phyloP scores from a whole-genome alignment of 2,797 vertebrate species.

The Melanotaenia maccullochi region DNA sequence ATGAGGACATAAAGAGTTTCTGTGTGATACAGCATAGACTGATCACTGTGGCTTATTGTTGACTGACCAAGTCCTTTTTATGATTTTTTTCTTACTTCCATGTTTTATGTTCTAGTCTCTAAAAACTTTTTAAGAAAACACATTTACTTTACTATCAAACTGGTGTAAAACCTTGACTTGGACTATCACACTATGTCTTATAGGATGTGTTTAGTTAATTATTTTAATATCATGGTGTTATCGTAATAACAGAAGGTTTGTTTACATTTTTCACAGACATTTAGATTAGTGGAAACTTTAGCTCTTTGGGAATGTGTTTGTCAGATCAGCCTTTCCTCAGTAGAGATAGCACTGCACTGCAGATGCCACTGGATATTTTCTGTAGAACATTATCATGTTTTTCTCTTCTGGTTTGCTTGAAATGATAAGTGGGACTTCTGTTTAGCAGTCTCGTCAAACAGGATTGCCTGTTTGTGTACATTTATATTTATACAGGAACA shows the following conservation, averaged over 20 bases:
- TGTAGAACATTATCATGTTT: background rate
- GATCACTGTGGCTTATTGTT: background rate
- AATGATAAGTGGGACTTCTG: slow-evolving; percentile 1
- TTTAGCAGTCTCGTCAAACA: slow-evolving; percentile 5
- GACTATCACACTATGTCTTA: background rate
- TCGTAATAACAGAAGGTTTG: background rate
- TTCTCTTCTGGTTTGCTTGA: slow-evolving; percentile 14
- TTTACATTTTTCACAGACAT: background rate
- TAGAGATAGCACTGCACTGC: slow-evolving; percentile 34
- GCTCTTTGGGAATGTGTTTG: slow-evolving; percentile 45
- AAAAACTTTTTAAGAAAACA: background rate
- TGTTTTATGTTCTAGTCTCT: background rate
- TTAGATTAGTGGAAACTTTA: background rate
- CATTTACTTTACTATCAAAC: background rate
- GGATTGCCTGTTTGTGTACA: slow-evolving; percentile 3
- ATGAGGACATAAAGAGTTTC: too few relatives aligned
- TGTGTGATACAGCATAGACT: too few relatives aligned
- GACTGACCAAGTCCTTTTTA: background rate
- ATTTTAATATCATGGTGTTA: background rate
- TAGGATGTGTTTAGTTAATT: background rate
- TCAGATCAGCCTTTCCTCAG: slow-evolving; percentile 49
- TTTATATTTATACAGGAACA: background rate
- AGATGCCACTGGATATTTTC: slow-evolving; percentile 30
- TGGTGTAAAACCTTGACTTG: background rate
- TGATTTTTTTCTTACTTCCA: background rate